Evolutionary conservation across 2,797 vertebrate genomes (phyloP).

Genomic region (Anguilla pacifica): DNA sequence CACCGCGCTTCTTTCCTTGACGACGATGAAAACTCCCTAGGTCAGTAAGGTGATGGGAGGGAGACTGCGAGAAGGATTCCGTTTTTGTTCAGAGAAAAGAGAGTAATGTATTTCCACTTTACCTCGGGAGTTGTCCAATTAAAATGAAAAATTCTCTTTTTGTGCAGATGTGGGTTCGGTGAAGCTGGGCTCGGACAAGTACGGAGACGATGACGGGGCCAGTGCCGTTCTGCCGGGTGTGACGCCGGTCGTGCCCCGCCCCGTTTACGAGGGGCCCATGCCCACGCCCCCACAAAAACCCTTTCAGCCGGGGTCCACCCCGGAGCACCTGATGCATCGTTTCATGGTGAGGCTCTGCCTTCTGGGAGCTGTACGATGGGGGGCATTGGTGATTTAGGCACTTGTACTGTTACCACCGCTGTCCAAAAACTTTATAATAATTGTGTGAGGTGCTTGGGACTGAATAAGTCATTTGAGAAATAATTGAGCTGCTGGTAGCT

Average conservation of each 20-base stretch:
- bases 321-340: constrained; percentile 86
- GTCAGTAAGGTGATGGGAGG: constrained; percentile 62
- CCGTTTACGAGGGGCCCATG: constrained; percentile 83
- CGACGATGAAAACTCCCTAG: constrained; percentile 87
- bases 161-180: constrained; percentile 77
- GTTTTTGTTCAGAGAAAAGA: background rate
- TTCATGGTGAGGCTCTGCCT: constrained; percentile 82
- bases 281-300: constrained; percentile 88
- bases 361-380: background rate
- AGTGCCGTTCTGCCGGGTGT: constrained; percentile 56
- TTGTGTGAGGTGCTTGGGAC: background rate
- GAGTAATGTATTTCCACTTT: background rate
- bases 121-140: background rate
- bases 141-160: too few relatives aligned
- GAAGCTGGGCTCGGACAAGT: constrained; percentile 63
- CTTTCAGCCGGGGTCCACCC: constrained; percentile 91
- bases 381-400: background rate
- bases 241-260: constrained; percentile 52
- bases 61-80: background rate
- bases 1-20: constrained; percentile 76
- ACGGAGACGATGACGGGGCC: constrained; percentile 63
- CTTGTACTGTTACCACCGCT: background rate
- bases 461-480: background rate
- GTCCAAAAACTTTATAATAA: background rate
- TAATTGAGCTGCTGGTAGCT: background rate